phyloP scores from a whole-genome alignment of 2,797 vertebrate genomes.

The Aphelocoma californica region DNA sequence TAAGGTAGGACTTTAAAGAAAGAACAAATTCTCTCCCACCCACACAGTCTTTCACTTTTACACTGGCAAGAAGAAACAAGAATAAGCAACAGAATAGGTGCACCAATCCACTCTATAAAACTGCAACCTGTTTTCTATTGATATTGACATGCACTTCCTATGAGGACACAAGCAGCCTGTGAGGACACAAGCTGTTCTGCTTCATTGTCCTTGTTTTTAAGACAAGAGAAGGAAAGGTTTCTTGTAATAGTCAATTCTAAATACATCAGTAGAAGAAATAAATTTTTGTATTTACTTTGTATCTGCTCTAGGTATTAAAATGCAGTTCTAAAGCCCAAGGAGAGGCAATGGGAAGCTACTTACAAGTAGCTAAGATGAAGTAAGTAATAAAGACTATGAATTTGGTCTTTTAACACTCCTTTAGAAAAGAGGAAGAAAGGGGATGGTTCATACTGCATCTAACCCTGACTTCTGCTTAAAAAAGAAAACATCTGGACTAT shows the following conservation, averaged over 20 bases:
- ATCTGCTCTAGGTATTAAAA: not conserved
- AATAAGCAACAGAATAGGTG: not conserved
- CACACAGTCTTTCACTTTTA: conserved; percentile 20
- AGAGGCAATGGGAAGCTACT: not conserved
- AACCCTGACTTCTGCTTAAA: not conserved
- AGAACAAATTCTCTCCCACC: not conserved
- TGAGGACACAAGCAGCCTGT: not conserved
- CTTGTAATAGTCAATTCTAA: not conserved
- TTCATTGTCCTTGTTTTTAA: not conserved
- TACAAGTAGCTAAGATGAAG: not conserved
- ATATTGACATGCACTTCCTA: not conserved
- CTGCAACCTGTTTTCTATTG: not conserved
- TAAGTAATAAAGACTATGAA: not conserved
- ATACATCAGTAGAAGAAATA: not conserved
- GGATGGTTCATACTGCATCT: not conserved
- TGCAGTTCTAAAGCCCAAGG: not conserved
- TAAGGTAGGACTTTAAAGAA: not conserved
- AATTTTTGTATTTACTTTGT: not conserved
- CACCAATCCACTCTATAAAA: not conserved
- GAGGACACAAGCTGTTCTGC: not conserved
- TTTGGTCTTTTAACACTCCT: not conserved
- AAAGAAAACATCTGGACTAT: not conserved
- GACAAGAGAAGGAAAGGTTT: not conserved
- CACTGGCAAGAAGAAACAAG: not conserved
- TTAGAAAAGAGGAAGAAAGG: not conserved